A percentile compares a stretch with the other conserved stretches of the same genome.
These are phyloP conservation scores for Leptinotarsa undecemlineata DNA, from an alignment of 1,140 invertebrate genomes.

Conservation along the genomic window DNA sequence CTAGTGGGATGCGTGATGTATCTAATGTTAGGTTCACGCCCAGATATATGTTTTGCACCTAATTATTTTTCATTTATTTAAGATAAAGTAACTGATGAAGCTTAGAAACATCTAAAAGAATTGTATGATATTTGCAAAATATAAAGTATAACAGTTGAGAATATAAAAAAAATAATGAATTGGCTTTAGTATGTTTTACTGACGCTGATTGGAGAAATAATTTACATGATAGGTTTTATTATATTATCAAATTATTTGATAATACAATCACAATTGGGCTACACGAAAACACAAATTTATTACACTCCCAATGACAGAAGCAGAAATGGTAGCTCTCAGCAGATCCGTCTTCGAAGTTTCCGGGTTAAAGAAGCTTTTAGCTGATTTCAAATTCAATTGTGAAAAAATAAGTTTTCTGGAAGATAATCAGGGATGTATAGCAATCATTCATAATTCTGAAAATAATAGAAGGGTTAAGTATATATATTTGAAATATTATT, in stretches of 20 bases:
- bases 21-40: neutral
- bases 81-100: too few species aligned
- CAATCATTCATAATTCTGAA: slow-evolving; percentile 53
- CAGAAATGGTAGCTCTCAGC: slow-evolving; percentile 53
- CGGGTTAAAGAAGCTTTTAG: slow-evolving; percentile 45
- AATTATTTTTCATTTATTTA: neutral
- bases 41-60: neutral
- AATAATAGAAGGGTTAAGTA: slow-evolving; percentile 52
- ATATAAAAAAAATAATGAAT: too few species aligned
- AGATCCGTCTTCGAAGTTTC: slow-evolving; percentile 48
- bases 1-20: neutral
- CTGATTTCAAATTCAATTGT: slow-evolving; percentile 39
- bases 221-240: neutral
- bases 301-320: slow-evolving; percentile 54
- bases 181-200: neutral
- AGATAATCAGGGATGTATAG: slow-evolving; percentile 47
- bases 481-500: slow-evolving; percentile 42
- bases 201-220: neutral
- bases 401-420: slow-evolving; percentile 6
- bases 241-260: neutral
- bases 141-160: too few species aligned
- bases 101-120: too few species aligned
- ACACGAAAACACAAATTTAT: slow-evolving; percentile 51
- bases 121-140: too few species aligned
- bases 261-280: slow-evolving; percentile 48